These are phyloP conservation scores for Mus spretus DNA, from an alignment of 2,797 vertebrate genomes.

Conservation along the genomic window DNA sequence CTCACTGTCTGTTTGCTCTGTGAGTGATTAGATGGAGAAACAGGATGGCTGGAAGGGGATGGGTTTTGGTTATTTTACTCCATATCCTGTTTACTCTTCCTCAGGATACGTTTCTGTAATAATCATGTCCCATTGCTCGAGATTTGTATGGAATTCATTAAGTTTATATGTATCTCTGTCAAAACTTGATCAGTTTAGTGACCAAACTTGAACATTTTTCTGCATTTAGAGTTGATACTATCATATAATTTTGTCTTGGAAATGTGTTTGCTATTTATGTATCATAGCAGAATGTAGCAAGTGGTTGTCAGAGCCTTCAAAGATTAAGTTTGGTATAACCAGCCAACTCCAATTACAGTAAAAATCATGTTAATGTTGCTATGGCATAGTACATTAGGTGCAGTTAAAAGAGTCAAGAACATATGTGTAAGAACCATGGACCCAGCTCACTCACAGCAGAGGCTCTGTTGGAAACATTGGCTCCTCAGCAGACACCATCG, in stretches of 20 bases:
- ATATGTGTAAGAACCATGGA: conserved; percentile 55
- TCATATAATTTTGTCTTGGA: conserved; percentile 42
- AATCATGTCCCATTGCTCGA: neutral
- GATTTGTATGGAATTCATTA: conserved; percentile 44
- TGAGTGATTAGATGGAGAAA: conserved; percentile 14
- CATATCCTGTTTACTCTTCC: conserved; percentile 13
- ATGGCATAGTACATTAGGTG: neutral
- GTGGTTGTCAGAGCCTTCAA: conserved; percentile 57
- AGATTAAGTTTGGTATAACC: conserved; percentile 41
- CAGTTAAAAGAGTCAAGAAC: conserved; percentile 6
- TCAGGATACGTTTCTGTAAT: neutral
- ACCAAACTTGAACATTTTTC: conserved; percentile 35
- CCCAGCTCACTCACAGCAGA: conserved; percentile 2
- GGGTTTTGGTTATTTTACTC: neutral
- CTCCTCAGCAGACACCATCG: conserved; percentile 36
- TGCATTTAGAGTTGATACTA: conserved; percentile 46
- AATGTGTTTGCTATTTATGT: conserved; percentile 52
- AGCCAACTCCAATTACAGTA: conserved; percentile 56
- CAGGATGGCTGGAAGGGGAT: neutral
- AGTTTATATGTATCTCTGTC: conserved; percentile 24
- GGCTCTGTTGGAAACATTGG: conserved; percentile 52
- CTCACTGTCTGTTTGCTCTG: neutral
- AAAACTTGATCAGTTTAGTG: conserved; percentile 29
- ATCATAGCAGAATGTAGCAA: conserved; percentile 49
- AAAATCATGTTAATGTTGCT: conserved; percentile 58